Evolutionary conservation across 2,797 vertebrate genomes (phyloP), one percentile per base, ranked within the genome.

Genomic region (Ptychadena robeensis): DNA sequence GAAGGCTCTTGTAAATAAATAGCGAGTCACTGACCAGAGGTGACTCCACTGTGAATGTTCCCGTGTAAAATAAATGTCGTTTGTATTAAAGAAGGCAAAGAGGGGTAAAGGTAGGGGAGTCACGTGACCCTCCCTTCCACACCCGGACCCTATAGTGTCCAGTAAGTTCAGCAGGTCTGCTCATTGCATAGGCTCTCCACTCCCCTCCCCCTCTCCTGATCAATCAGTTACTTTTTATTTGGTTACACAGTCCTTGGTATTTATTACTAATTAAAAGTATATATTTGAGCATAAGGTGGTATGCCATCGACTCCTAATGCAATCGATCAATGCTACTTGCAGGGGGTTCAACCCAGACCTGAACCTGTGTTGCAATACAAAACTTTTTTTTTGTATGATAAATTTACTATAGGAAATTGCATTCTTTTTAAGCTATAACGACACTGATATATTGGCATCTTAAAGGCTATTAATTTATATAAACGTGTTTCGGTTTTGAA

Each of bases 31-130:
- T 87, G 90, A 89, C 93, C 87, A 94, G 94, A 93, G 93, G 94
- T 87, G 90, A 93, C 91, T 92, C 91, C 88, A 93, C 95, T 96
- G 96, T 95, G 94, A 96, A 96, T 96, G 95, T 95, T 95, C 94
- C 94, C 93, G 92, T 96, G 94, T 94, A 93, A 92, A 92, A 92
- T 90, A 92, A 87, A 81, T 88, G 93, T 92, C 94, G 94, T 90
- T 93, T 93, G 90, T 88, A 86, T 66, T 85, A 86, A 86, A 65
- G 59, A 79, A 53, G 14, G 34, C 37, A 44, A 27, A 31, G 35
- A 12, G 27, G 48, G 67, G 31, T 68, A 69, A 48, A 57, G 76
- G 64, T 68, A 69, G 44, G 11, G 81, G 79, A 27, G 27, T 30
- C 80, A 63, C 6, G 14, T 75, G 73, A 48, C 64, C 53, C 48